Evolutionary conservation across 2,797 vertebrate genomes (phyloP), one percentile per base, ranked within the genome.

Genomic region (Momotus momota): DNA sequence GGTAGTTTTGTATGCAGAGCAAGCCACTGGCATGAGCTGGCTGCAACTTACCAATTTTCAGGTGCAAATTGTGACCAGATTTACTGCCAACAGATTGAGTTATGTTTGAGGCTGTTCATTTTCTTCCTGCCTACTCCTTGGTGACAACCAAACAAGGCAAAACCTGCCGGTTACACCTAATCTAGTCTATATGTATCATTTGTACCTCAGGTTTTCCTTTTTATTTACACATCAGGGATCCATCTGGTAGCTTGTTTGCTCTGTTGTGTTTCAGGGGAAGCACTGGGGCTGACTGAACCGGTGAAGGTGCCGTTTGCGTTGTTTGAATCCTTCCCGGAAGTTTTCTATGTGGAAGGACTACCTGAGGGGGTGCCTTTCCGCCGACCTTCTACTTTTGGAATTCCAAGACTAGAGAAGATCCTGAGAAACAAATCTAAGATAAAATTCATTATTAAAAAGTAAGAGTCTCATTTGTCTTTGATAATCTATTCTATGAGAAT

Each of bases 401-500:
- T 98, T 94, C 98, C 98, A 16, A 96, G 98, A 54, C 95, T 98
- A 88, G 98, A 98, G 94, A 98, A 98, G 96, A 98, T 98, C 40
- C 97, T 98, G 41, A 96, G 98, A 94, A 98, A 98, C 93, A 98
- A 88, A 96, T 74, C 98, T 17, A 98, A 98, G 95, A 98, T 98
- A 77, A 98, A 97, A 94, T 98, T 98, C 78, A 61, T 98, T 93
- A 98, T 98, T 95, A 98, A 98, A 96, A 98, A 98, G 98, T 98
- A 97, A 97, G 96, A 22, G 6, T 86, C 2, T 22, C 3, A 0
- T 57, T 22, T 26, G 14, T 45, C 17, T 70, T 73, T n/a, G 18
- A 14, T 69, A 61, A 73, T 67, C 41, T 49, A 0, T 65, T 88
- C 38, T 46, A 2, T 45, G 38, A 66, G 40, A 72, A 70, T 26